phyloP scores from a whole-genome alignment of 2,113 vertebrate genomes.

The Cettia cetti region DNA sequence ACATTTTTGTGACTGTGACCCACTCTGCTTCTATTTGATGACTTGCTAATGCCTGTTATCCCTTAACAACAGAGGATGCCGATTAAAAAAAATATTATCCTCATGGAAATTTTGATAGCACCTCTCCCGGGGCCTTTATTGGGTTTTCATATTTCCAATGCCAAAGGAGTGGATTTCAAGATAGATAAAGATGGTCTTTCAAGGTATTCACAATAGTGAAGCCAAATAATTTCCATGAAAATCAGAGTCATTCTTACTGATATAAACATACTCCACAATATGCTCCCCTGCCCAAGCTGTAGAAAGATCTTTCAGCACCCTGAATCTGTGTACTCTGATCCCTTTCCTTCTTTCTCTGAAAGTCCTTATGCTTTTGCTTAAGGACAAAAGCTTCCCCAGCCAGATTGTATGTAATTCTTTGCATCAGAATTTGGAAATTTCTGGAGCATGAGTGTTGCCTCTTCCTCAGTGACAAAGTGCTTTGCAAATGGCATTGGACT shows the following conservation, averaged over 20 bases:
- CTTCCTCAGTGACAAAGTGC: neutral
- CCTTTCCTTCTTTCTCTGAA: neutral
- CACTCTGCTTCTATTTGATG: neutral
- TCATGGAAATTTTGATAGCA: neutral
- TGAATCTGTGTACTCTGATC: neutral
- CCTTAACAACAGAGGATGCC: neutral
- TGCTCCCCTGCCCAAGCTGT: neutral
- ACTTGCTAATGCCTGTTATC: neutral
- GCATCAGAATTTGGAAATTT: neutral
- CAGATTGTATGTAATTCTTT: neutral
- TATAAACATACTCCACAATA: neutral
- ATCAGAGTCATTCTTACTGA: neutral
- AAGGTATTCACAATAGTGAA: neutral
- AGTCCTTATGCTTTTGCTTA: neutral
- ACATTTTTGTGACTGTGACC: neutral
- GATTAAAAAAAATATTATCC: neutral
- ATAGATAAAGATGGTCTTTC: neutral
- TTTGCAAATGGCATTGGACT: neutral
- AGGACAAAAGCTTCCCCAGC: neutral
- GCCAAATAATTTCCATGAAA: neutral
- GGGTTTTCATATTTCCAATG: neutral
- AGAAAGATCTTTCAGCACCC: neutral
- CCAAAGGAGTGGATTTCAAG: neutral
- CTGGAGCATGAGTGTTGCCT: neutral
- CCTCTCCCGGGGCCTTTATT: neutral